phyloP scores from a whole-genome alignment of 2,888 invertebrate genomes.

The Latheticus oryzae region DNA sequence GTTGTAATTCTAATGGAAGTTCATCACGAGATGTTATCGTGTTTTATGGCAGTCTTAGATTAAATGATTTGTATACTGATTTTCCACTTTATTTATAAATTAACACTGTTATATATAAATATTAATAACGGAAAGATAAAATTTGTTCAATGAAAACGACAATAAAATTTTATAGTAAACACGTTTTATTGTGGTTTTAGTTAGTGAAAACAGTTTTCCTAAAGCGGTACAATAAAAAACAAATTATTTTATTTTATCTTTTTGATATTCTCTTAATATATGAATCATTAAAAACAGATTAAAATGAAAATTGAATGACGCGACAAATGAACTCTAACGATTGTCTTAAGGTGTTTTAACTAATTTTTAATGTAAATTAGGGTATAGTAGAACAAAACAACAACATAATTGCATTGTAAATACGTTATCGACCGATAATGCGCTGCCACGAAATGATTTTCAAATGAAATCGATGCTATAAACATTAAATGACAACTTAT shows the following conservation, averaged over 20 bases:
- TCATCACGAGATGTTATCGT: constrained; percentile 5
- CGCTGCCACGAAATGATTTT: too few relatives aligned
- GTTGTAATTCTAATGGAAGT: background rate
- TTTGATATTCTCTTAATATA: too few relatives aligned
- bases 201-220: constrained; percentile 22
- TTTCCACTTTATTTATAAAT: too few relatives aligned
- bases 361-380: constrained; percentile 39
- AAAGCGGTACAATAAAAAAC: constrained; percentile 21
- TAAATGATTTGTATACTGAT: constrained; percentile 1
- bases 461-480: constrained; percentile 13
- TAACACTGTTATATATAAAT: too few relatives aligned
- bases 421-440: constrained; percentile 36
- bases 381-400: constrained; percentile 25
- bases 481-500: constrained; percentile 24
- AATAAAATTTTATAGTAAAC: constrained; percentile 24
- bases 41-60: constrained; percentile 1
- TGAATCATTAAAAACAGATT: too few relatives aligned
- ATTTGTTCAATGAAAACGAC: too few relatives aligned
- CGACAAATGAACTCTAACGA: too few relatives aligned
- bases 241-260: too few relatives aligned
- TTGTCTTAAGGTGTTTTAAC: too few relatives aligned
- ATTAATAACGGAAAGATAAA: too few relatives aligned
- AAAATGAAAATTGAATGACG: too few relatives aligned
- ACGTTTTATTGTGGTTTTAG: constrained; percentile 19
- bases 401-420: constrained; percentile 36